phyloP scores from a whole-genome alignment of 2,797 vertebrate genomes.

The Eupleurogrammus muticus region DNA sequence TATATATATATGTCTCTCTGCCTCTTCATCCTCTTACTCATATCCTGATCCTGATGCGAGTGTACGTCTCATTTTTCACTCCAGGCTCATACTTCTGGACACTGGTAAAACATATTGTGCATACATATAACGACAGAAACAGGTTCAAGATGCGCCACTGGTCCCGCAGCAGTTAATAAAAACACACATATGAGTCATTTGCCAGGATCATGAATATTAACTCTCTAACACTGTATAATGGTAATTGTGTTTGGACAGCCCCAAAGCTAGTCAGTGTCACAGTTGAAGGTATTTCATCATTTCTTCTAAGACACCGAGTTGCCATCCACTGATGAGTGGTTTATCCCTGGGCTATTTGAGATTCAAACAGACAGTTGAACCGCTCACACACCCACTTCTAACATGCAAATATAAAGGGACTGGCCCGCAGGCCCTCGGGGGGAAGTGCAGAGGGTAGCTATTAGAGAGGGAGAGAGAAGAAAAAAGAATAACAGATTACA shows the following conservation, averaged over 20 bases:
- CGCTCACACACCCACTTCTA: conserved; percentile 66
- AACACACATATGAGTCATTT: conserved; percentile 38
- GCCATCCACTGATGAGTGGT: conserved; percentile 50
- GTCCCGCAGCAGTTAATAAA: conserved; percentile 40
- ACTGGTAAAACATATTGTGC: conserved; percentile 15
- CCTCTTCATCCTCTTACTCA: conserved; percentile 1
- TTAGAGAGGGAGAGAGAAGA: conserved; percentile 43
- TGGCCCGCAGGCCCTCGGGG: conserved; percentile 54
- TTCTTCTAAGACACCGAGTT: conserved; percentile 41
- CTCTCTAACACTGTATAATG: conserved; percentile 32
- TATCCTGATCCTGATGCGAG: conserved; percentile 1
- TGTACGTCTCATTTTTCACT: neutral
- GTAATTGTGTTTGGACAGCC: conserved; percentile 66
- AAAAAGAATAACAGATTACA: conserved; percentile 60
- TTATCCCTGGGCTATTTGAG: conserved; percentile 71
- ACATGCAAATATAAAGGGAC: conserved; percentile 73
- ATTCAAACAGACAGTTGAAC: conserved; percentile 70
- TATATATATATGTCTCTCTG: neutral
- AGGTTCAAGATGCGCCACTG: neutral
- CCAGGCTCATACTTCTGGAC: conserved; percentile 21
- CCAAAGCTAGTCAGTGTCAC: conserved; percentile 46
- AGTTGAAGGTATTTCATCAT: conserved; percentile 51
- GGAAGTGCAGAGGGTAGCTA: conserved; percentile 60
- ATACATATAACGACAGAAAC: conserved; percentile 27
- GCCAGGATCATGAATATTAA: conserved; percentile 57